Conservation (phyloP, 2,113 vertebrate species). For the Callopanchax toddi region DNA sequence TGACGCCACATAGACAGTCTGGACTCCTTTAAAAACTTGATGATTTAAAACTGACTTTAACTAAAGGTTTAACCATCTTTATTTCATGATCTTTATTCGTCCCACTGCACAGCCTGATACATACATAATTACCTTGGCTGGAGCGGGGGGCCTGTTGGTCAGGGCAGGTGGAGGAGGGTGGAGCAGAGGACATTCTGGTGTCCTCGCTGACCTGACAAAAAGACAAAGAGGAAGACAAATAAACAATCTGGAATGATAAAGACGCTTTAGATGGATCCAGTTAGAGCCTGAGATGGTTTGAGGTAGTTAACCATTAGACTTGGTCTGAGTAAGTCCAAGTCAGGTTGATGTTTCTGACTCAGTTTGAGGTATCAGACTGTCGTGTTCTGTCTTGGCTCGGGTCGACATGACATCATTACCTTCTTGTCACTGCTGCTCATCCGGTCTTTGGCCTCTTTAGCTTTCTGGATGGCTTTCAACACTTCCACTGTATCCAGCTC, state of each 20-base stretch:
- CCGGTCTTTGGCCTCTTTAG: conserved; percentile 91
- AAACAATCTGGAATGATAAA: background rate
- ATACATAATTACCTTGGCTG: conserved; percentile 97
- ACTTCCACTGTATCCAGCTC: conserved; percentile 97
- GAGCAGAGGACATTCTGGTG: conserved; percentile 82
- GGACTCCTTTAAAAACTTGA: no score
- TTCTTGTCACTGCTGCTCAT: conserved; percentile 88
- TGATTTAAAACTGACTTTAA: no score
- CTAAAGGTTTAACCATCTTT: no score
- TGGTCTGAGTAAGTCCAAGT: no score
- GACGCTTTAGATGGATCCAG: background rate
- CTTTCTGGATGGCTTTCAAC: conserved; percentile 97
- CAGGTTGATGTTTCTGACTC: no score
- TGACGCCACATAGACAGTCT: no score
- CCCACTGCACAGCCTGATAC: conserved; percentile 78
- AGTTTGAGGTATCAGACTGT: no score
- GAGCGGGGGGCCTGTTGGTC: conserved; percentile 86
- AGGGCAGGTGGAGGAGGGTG: conserved; percentile 85
- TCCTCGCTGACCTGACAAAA: conserved; percentile 93
- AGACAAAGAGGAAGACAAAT: conserved; percentile 58
- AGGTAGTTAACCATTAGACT: no score
- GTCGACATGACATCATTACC: conserved; percentile 70
- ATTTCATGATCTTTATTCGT: no score
- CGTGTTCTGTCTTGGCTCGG: background rate
- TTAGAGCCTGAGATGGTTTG: no score